Conservation (phyloP, 2,797 vertebrate species). For the Thunnus albacares region DNA sequence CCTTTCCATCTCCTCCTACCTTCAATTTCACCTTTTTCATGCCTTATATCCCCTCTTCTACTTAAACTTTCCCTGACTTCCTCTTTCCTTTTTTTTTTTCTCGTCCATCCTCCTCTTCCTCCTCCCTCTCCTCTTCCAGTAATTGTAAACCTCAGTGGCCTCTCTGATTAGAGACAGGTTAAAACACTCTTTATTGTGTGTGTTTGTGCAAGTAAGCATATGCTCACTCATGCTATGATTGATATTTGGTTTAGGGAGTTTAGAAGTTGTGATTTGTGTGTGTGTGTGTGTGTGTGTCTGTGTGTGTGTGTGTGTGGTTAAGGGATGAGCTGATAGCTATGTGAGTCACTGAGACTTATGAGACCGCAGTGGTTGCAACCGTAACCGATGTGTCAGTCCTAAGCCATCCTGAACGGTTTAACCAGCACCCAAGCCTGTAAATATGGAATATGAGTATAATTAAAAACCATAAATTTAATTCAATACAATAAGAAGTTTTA, state of each 20-base stretch:
- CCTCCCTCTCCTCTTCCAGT: slow-evolving; percentile 63
- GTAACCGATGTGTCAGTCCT: slow-evolving; percentile 54
- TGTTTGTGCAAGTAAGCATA: slow-evolving; percentile 19
- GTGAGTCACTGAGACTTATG: slow-evolving; percentile 74
- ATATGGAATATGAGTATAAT: slow-evolving; percentile 60
- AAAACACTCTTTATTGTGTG: slow-evolving; percentile 43
- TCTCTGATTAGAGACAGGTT: slow-evolving; percentile 79
- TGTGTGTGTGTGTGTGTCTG: slow-evolving; percentile 13
- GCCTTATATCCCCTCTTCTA: slow-evolving; percentile 12
- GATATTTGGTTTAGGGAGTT: slow-evolving; percentile 69
- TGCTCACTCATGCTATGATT: slow-evolving; percentile 56
- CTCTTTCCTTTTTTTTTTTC: not conserved
- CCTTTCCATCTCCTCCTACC: not conserved
- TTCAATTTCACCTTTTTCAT: slow-evolving; percentile 37
- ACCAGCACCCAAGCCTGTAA: slow-evolving; percentile 44
- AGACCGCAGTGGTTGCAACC: slow-evolving; percentile 68
- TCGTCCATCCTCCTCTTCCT: slow-evolving; percentile 12
- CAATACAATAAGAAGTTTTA: slow-evolving; percentile 54
- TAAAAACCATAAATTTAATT: slow-evolving; percentile 60
- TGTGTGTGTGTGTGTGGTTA: slow-evolving; percentile 53
- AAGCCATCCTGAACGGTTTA: slow-evolving; percentile 44
- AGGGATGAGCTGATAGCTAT: slow-evolving; percentile 71
- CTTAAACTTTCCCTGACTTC: slow-evolving; percentile 10
- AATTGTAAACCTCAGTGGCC: slow-evolving; percentile 69
- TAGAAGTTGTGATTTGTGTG: slow-evolving; percentile 59